Base-by-base conservation (phyloP, 2,888 invertebrate genomes). In the Lasius fuliginosus region DNA sequence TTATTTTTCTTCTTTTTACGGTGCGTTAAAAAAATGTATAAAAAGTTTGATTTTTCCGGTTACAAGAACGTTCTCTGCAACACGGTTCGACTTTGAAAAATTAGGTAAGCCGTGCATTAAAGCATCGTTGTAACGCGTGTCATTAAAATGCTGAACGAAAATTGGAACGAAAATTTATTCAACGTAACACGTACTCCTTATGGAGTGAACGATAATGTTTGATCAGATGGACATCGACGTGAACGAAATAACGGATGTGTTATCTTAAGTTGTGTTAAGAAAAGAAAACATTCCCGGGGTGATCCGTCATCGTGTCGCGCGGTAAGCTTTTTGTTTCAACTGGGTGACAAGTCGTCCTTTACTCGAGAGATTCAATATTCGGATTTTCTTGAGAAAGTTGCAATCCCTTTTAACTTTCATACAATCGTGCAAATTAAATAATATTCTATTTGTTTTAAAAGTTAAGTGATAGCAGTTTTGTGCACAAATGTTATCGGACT, bases 241-340 rank as follows among this genome's bases (percentile, higher is more conserved):
- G 60, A 75, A 23, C 60, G 69, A 77, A 86, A 74, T 85, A 73
- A 64, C 58, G 76, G 33, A 64, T 74, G 33, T 23, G n/a, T n/a
- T 23, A 46, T 12, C 40, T 42, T 40, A 27, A 12, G 58, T 49
- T 18, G 33, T 9, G 77, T 58, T 46, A 27, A 33, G 53, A 23
- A 40, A 69, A 69, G 71, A 65, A 62, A 77, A 60, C 3, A 42
- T 60, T 3, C 40, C n/a, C n/a, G 46, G 69, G 46, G 69, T 40
- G 62, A 86, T 84, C 60, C 56, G 64, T 86, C 84, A 84, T 4
- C 36, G 30, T 85, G 87, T 85, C 79, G 9, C 36, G 36, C 18
- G 58, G 60, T 40, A 33, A 15, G 30, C 58, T 23, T 81, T 81
- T 62, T 36, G 46, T 81, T 49, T 81, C n/a, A 73, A 30, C 58